Evolutionary conservation across 2,888 invertebrate species (phyloP).

Genomic region (Epistrophella euchroma): DNA sequence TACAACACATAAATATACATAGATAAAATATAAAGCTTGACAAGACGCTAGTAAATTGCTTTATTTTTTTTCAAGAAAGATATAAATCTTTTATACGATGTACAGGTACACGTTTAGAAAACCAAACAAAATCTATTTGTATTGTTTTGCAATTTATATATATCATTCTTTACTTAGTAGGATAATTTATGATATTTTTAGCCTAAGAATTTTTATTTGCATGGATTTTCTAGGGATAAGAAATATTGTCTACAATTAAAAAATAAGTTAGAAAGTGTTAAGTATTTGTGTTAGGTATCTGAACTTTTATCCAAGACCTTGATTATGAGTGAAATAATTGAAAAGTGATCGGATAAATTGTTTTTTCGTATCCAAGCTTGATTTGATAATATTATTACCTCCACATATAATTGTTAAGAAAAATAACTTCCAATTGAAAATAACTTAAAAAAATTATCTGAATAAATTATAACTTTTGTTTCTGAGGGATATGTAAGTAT

Average conservation of each 20-base stretch:
- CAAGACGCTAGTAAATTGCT: constrained; percentile 62
- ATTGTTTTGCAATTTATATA: constrained; percentile 37
- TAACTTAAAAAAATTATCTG: too few species aligned
- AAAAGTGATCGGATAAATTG: too few species aligned
- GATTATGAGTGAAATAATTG: background rate
- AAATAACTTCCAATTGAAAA: background rate
- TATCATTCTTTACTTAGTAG: constrained; percentile 1
- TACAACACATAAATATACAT: background rate
- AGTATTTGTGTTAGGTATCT: background rate
- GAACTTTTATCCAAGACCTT: background rate
- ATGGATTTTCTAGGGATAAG: background rate
- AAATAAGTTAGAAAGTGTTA: background rate
- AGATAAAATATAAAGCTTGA: constrained; percentile 9
- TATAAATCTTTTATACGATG: background rate
- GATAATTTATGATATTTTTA: constrained; percentile 8
- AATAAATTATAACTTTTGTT: too few species aligned
- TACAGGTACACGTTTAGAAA: constrained; percentile 28
- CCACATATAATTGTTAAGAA: background rate
- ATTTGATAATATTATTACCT: background rate
- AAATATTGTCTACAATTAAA: background rate
- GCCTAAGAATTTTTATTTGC: background rate
- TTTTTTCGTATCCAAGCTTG: background rate
- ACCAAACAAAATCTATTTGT: constrained; percentile 35
- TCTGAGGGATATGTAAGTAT: too few species aligned
- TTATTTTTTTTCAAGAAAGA: constrained; percentile 2